Evolutionary conservation across 2,113 vertebrate genomes (phyloP).

Genomic region (Rattus norvegicus): DNA sequence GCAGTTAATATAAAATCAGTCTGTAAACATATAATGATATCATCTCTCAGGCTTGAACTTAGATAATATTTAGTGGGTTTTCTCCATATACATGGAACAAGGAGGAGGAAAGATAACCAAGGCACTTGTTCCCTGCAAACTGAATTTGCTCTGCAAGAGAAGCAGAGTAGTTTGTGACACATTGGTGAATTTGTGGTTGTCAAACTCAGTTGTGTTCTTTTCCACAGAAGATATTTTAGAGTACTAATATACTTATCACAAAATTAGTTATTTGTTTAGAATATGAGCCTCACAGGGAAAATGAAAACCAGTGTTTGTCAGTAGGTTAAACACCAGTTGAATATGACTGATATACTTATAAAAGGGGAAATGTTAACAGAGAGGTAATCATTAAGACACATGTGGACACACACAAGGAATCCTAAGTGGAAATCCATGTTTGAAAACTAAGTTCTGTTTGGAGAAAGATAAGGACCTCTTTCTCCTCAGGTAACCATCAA

Average conservation of each 20-base stretch:
- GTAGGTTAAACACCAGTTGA: background rate
- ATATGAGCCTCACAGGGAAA: background rate
- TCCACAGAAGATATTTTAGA: background rate
- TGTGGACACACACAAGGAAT: background rate
- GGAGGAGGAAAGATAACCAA: background rate
- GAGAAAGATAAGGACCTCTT: background rate
- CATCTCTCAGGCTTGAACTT: background rate
- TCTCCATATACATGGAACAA: background rate
- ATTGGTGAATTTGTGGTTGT: background rate
- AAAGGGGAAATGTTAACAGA: background rate
- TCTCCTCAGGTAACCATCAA: background rate
- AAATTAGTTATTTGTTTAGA: background rate
- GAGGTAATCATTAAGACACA: background rate
- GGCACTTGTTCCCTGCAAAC: background rate
- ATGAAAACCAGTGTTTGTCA: background rate
- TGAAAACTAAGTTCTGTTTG: background rate
- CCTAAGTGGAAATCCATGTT: background rate
- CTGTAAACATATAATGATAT: background rate
- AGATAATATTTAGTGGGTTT: background rate
- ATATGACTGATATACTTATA: background rate
- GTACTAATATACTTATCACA: background rate
- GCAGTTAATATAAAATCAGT: background rate
- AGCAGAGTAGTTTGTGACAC: background rate
- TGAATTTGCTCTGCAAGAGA: background rate
- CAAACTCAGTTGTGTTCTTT: background rate